Percentiles rank a stretch among this genome's conserved stretches.
Conservation (phyloP, 2,797 vertebrate species). For the Premnoplex brunnescens region DNA sequence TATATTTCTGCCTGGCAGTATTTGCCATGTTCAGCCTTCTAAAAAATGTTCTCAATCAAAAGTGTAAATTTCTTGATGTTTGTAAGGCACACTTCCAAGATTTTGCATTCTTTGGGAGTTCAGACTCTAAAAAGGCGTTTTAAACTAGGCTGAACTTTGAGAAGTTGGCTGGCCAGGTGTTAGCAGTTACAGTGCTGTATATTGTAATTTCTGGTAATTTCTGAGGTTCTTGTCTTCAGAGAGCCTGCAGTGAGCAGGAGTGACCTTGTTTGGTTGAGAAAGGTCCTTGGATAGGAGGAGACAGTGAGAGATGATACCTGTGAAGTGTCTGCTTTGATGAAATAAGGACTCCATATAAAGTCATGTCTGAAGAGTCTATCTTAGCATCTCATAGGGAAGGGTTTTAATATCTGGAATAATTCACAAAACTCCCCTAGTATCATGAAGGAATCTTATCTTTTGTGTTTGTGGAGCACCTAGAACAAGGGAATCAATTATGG, state of each 20-base stretch:
- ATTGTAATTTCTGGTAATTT: neutral
- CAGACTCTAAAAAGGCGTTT: neutral
- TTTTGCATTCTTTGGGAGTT: neutral
- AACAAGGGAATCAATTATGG: neutral
- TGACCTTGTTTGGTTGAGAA: neutral
- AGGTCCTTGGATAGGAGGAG: neutral
- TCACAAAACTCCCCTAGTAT: neutral
- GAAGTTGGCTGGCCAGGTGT: neutral
- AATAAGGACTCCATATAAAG: neutral
- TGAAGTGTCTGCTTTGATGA: neutral
- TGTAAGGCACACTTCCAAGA: neutral
- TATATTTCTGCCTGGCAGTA: neutral
- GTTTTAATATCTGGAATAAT: neutral
- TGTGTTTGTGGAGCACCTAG: neutral
- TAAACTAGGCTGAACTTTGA: neutral
- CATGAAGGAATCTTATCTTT: neutral
- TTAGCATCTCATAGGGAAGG: neutral
- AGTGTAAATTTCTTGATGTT: neutral
- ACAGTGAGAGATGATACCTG: fast-evolving
- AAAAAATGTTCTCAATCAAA: neutral
- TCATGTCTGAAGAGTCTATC: neutral
- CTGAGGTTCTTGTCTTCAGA: neutral
- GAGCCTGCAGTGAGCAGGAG: neutral
- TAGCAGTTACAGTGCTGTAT: neutral
- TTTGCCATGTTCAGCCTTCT: neutral